Percentiles rank a stretch among this genome's conserved stretches.
Conservation (phyloP, 64 coral and sea anemone species). For the Catalaphyllia jardinei region DNA sequence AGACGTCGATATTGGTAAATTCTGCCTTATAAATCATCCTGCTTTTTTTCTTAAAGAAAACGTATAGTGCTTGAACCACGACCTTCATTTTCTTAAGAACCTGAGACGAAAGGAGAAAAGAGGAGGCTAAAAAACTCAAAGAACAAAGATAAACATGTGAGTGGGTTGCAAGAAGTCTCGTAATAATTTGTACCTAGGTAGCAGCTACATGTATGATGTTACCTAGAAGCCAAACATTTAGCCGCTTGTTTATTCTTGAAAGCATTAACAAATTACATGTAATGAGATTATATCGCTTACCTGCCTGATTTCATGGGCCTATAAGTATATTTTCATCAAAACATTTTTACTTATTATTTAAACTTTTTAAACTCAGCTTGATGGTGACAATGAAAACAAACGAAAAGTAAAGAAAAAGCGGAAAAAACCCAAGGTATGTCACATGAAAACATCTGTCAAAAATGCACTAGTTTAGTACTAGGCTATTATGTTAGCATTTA, state of each 20-base stretch:
- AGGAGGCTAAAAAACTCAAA: neutral
- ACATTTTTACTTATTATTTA: too few species aligned
- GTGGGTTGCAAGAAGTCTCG: neutral
- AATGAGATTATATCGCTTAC: too few species aligned
- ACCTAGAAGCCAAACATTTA: too few species aligned
- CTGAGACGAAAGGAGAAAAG: neutral
- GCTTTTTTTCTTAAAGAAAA: neutral
- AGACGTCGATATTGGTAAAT: neutral
- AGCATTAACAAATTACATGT: too few species aligned
- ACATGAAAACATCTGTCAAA: neutral
- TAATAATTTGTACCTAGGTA: too few species aligned
- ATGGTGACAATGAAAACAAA: neutral
- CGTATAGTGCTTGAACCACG: neutral
- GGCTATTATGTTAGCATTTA: too few species aligned
- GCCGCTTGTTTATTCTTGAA: too few species aligned
- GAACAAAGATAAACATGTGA: neutral
- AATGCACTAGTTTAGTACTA: neutral
- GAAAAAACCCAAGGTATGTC: constrained; percentile 17
- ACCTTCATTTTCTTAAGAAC: neutral
- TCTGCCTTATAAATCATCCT: neutral
- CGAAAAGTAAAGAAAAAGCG: constrained; percentile 6
- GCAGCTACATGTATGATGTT: too few species aligned
- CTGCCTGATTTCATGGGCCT: too few species aligned
- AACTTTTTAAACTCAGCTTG: neutral
- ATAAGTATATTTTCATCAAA: too few species aligned